A percentile compares a stretch with the other conserved stretches of the same genome.
Evolutionary conservation across 2,113 vertebrate species (phyloP).

Genomic region (Oreocharis arfaki): DNA sequence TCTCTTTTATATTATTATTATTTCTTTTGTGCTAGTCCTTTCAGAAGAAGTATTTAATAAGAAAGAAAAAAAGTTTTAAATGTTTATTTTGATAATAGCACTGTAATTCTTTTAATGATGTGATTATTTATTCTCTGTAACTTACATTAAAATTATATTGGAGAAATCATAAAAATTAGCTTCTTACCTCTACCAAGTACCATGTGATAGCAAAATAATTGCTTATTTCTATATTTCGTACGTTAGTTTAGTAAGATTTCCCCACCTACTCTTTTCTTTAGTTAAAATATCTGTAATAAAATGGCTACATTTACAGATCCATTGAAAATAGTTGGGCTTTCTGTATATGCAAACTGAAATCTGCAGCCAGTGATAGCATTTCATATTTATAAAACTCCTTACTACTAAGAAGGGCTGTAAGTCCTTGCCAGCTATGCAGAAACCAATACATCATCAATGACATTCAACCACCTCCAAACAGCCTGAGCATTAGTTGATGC

Average conservation of each 20-base stretch:
- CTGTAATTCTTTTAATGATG: background rate
- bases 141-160: background rate
- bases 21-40: background rate
- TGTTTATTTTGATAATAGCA: background rate
- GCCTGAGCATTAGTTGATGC: background rate
- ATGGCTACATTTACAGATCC: background rate
- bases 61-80: background rate
- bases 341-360: background rate
- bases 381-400: background rate
- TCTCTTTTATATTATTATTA: background rate
- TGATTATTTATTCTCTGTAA: slow-evolving; percentile 18
- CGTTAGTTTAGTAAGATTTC: background rate
- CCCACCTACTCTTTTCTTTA: background rate
- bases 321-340: background rate
- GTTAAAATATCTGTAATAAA: background rate
- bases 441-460: background rate
- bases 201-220: slow-evolving; percentile 8
- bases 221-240: background rate
- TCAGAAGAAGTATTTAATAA: background rate
- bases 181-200: background rate
- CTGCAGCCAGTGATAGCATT: background rate
- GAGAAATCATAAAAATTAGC: background rate
- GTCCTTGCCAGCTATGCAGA: background rate
- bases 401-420: background rate
- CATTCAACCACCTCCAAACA: background rate